phyloP scores from a whole-genome alignment of 2,888 invertebrate species.

The Nephrocerus scutellatus region DNA sequence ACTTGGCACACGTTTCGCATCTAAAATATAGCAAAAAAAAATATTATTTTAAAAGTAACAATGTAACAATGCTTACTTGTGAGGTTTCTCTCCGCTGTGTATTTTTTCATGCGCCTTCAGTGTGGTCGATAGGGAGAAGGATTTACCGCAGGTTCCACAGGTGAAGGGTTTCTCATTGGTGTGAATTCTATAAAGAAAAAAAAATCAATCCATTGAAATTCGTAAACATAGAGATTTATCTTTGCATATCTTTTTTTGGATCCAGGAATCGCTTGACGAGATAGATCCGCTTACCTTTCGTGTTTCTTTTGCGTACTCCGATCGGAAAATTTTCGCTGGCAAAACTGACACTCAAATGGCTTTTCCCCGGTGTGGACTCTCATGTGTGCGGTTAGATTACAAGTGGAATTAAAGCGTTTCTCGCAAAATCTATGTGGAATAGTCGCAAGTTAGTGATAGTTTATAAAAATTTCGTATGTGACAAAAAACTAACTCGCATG shows the following conservation, averaged over 20 bases:
- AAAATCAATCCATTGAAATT: not conserved
- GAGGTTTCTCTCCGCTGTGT: conserved; percentile 37
- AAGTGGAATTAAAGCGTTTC: not conserved
- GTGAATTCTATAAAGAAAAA: conserved; percentile 29
- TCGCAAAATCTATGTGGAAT: conserved; percentile 3
- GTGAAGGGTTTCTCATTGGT: conserved; percentile 40
- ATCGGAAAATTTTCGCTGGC: conserved; percentile 39
- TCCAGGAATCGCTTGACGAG: conserved; percentile 1
- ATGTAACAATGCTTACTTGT: conserved; percentile 22
- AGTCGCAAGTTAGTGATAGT: too few relatives aligned
- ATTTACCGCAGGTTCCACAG: conserved; percentile 33
- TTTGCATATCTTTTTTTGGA: conserved; percentile 9
- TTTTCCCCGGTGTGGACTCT: too few relatives aligned
- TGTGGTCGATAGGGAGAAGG: conserved; percentile 37
- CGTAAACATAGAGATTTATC: not conserved
- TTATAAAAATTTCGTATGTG: too few relatives aligned
- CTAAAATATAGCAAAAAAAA: conserved; percentile 26
- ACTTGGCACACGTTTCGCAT: conserved; percentile 39
- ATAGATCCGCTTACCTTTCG: conserved; percentile 30
- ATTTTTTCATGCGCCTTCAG: conserved; percentile 35
- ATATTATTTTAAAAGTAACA: not conserved
- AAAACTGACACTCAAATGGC: conserved; percentile 30
- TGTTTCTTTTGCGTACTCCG: conserved; percentile 43
- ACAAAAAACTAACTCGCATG: conserved; percentile 1
- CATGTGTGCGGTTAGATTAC: conserved; percentile 4